Evolutionary conservation across 2,888 invertebrate species (phyloP).

Genomic region (Baccha elongata): DNA sequence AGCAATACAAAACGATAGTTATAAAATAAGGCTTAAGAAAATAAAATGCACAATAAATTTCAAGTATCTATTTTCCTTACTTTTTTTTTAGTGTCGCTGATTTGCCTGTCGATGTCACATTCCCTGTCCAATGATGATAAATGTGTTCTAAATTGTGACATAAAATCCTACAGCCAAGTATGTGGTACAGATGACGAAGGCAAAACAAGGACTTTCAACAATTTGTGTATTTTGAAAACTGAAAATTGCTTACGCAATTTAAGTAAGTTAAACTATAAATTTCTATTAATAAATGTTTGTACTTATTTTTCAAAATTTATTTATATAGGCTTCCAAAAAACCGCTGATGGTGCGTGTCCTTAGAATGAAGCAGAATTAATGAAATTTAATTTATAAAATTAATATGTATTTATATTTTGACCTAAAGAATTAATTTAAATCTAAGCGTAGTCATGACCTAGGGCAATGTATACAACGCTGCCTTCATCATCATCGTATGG

Average conservation of each 20-base stretch:
- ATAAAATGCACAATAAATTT: no score
- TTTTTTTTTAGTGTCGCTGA: conserved; percentile 78
- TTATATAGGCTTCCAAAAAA: conserved; percentile 81
- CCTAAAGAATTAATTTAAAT: conserved; percentile 69
- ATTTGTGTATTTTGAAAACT: conserved; percentile 81
- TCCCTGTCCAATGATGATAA: conserved; percentile 80
- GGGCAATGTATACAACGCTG: conserved; percentile 60
- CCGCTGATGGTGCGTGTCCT: conserved; percentile 81
- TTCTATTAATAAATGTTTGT: neutral
- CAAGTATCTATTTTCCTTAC: conserved; percentile 23
- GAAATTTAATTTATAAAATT: conserved; percentile 70
- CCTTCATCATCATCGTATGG: neutral
- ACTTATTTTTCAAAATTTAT: conserved; percentile 26
- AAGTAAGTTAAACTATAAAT: conserved; percentile 75
- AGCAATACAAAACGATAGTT: no score
- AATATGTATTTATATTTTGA: conserved; percentile 72
- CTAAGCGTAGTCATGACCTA: conserved; percentile 69
- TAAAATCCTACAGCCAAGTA: conserved; percentile 77
- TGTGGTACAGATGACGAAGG: conserved; percentile 82
- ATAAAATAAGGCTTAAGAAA: no score
- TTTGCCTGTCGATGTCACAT: conserved; percentile 78
- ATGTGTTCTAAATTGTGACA: conserved; percentile 80
- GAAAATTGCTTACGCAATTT: conserved; percentile 81
- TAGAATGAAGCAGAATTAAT: conserved; percentile 87
- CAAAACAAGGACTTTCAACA: conserved; percentile 80